Conservation (phyloP, 2,888 invertebrate species). For the Noctua janthina region DNA sequence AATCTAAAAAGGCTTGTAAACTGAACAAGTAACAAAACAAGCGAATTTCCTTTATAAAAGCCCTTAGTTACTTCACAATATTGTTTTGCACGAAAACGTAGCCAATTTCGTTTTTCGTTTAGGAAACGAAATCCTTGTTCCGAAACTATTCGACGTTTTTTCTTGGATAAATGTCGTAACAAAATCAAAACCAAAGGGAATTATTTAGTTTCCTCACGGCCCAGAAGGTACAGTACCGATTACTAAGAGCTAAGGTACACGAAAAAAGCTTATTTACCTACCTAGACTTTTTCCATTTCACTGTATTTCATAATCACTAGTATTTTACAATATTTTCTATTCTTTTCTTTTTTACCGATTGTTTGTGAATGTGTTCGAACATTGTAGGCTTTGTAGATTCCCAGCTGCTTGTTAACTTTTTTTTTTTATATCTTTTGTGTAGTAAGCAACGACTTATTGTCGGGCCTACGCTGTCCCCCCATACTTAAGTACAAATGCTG, state of each 20-base stretch:
- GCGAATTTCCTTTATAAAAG: slow-evolving; percentile 12
- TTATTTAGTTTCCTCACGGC: slow-evolving; percentile 36
- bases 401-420: no score
- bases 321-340: no score
- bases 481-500: no score
- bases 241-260: neutral
- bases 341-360: no score
- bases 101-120: slow-evolving; percentile 45
- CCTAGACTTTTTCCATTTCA: neutral
- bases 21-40: neutral
- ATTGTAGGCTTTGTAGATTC: no score
- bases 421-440: no score
- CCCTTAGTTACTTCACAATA: slow-evolving; percentile 12
- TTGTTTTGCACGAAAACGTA: slow-evolving; percentile 40
- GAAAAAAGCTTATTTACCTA: neutral
- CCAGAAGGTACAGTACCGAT: neutral
- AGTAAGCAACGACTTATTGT: no score
- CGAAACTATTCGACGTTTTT: slow-evolving; percentile 46
- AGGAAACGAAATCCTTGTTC: slow-evolving; percentile 21
- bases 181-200: slow-evolving; percentile 43
- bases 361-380: no score
- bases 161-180: slow-evolving; percentile 28
- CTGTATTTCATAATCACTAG: no score
- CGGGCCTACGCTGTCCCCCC: no score
- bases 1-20: neutral